Conservation (phyloP, 2,797 vertebrate species). For the Anomalospiza imberbis region DNA sequence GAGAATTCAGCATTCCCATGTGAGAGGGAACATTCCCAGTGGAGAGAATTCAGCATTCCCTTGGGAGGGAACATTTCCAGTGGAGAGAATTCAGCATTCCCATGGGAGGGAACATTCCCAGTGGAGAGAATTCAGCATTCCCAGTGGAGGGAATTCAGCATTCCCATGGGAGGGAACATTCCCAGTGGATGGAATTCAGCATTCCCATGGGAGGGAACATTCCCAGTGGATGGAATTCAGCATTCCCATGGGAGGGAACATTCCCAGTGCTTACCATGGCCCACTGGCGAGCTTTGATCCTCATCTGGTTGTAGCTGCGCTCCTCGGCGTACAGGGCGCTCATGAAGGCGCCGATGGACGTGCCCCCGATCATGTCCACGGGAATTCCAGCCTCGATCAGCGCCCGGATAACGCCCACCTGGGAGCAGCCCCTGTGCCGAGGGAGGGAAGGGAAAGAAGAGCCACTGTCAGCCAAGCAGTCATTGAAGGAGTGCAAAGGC, state of each 20-base stretch:
- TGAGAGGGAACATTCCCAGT: rapidly evolving
- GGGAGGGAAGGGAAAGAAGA: not conserved
- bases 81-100: not conserved
- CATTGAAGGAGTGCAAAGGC: not conserved
- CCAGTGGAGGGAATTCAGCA: no score
- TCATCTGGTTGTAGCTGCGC: constrained; percentile 85
- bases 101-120: not conserved
- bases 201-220: not conserved
- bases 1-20: not conserved
- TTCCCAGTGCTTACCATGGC: constrained; percentile 80
- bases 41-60: no score
- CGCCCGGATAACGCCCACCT: constrained; percentile 87
- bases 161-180: no score
- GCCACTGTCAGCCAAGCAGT: not conserved
- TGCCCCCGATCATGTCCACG: constrained; percentile 90
- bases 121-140: not conserved
- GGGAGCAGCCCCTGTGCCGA: constrained; percentile 85
- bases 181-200: not conserved
- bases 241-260: no score
- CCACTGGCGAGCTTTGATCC: constrained; percentile 89
- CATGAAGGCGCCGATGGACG: constrained; percentile 91
- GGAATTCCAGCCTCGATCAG: constrained; percentile 88
- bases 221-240: no score
- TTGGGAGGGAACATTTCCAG: no score
- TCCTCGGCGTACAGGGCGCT: constrained; percentile 91